A percentile compares a stretch with the other conserved stretches of the same genome.
Evolutionary conservation across 92 coral and sea anemone genomes (phyloP).

Genomic region (Micromussa lordhowensis): DNA sequence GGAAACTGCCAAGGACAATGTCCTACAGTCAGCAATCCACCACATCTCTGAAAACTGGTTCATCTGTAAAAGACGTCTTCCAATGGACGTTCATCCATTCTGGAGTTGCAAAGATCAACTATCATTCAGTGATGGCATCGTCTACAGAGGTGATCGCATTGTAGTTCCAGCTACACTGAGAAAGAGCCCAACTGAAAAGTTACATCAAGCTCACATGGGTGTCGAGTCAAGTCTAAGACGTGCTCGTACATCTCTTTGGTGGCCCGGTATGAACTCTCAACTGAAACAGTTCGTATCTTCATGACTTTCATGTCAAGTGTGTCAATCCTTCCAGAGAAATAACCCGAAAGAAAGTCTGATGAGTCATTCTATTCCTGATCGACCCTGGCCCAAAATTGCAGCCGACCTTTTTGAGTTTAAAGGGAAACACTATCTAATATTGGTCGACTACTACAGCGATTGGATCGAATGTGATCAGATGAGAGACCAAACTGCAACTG

Average conservation of each 20-base stretch:
- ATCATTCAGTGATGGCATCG: constrained; percentile 19
- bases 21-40: background rate
- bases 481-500: no score
- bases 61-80: constrained; percentile 4
- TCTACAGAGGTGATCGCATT: constrained; percentile 44
- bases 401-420: constrained; percentile 24
- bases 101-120: constrained; percentile 21
- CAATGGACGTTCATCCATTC: constrained; percentile 20
- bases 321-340: background rate
- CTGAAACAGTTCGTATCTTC: no score
- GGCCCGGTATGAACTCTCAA: no score
- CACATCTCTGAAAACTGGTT: constrained; percentile 7
- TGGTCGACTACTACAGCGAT: constrained; percentile 45
- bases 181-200: constrained; percentile 31
- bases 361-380: constrained; percentile 9
- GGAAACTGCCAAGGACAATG: background rate
- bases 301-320: constrained; percentile 12
- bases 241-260: no score
- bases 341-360: constrained; percentile 30
- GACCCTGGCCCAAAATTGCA: constrained; percentile 32
- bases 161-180: constrained; percentile 48
- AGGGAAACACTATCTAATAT: constrained; percentile 14
- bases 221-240: constrained; percentile 34
- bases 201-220: constrained; percentile 49
- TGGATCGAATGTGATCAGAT: constrained; percentile 38